Conservation (phyloP, 2,888 invertebrate species). For the Pyrocoelia pectoralis region DNA sequence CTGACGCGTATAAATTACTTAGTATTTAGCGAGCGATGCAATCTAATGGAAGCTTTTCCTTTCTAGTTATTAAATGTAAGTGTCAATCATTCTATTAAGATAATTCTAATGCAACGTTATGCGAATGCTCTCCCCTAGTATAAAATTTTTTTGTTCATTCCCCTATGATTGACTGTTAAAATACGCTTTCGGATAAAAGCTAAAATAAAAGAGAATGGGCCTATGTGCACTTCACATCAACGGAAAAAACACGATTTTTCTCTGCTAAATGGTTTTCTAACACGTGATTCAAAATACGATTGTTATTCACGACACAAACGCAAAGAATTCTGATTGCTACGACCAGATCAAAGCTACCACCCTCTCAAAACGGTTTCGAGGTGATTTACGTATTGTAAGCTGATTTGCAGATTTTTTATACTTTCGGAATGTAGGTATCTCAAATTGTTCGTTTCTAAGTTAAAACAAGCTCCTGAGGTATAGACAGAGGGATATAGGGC, state of each 20-base stretch:
- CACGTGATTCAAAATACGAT: slow-evolving; percentile 45
- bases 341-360: slow-evolving; percentile 53
- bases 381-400: slow-evolving; percentile 43
- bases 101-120: slow-evolving; percentile 50
- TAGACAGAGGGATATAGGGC: slow-evolving; percentile 29
- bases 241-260: slow-evolving; percentile 11
- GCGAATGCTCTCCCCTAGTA: slow-evolving; percentile 42
- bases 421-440: no score
- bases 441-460: slow-evolving; percentile 22
- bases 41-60: slow-evolving; percentile 49
- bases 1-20: neutral
- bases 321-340: slow-evolving; percentile 52
- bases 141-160: slow-evolving; percentile 22
- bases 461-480: slow-evolving; percentile 28
- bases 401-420: neutral
- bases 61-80: slow-evolving; percentile 50
- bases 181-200: slow-evolving; percentile 15
- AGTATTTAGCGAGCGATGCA: slow-evolving; percentile 32
- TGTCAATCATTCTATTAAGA: slow-evolving; percentile 59
- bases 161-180: slow-evolving; percentile 19
- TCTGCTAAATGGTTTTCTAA: slow-evolving; percentile 24
- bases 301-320: slow-evolving; percentile 50
- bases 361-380: slow-evolving; percentile 44
- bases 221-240: slow-evolving; percentile 1
- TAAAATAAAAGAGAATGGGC: slow-evolving; percentile 11